Evolutionary conservation across 2,797 vertebrate species (phyloP), one percentile per base, ranked within the genome.

Genomic region (Synanceia verrucosa): DNA sequence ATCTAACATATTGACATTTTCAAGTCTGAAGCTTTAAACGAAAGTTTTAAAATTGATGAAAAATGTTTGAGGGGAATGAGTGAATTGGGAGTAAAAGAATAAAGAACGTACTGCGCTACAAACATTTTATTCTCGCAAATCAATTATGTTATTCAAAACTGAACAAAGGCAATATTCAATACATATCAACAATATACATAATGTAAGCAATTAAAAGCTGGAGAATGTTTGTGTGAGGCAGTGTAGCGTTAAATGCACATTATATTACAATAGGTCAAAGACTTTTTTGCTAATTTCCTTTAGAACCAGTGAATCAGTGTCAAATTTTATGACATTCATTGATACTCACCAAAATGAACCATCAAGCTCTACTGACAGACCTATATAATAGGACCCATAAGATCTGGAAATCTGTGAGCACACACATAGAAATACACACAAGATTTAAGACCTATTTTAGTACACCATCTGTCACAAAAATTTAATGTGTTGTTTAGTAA

Each of bases 291-390:
- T 51, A 9, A 33, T 7, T 6, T 11, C 18, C 13, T 66, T n/a
- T 24, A 31, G 6, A 55, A 11, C 5, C 31, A 70, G n/a, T 7
- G 5, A 13, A n/a, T 55, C 2, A 11, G 18, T 44, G 6, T 34
- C 41, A 53, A 3, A 26, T 19, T 37, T 28, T 9, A 14, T 29
- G 5, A 2, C 10, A 24, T 43, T 61, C 2, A 51, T n/a, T 64
- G 6, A 33, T 77, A 92, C 95, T 92, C 91, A 98, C 97, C 83
- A 91, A 70, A 92, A 90, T 24, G 94, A 90, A 4, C 92, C 94
- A 88, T 98, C 97, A 75, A 97, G 70, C 84, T 96, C 96, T 77
- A 97, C 89, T 18, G 83, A 86, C 79, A 99, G 81, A 36, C 96
- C 97, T 79, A 98, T 95, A 78, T 95, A 97, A 88, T 88, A 88